phyloP scores from a whole-genome alignment of 1,140 invertebrate genomes.

The Hesperophylax magnus region DNA sequence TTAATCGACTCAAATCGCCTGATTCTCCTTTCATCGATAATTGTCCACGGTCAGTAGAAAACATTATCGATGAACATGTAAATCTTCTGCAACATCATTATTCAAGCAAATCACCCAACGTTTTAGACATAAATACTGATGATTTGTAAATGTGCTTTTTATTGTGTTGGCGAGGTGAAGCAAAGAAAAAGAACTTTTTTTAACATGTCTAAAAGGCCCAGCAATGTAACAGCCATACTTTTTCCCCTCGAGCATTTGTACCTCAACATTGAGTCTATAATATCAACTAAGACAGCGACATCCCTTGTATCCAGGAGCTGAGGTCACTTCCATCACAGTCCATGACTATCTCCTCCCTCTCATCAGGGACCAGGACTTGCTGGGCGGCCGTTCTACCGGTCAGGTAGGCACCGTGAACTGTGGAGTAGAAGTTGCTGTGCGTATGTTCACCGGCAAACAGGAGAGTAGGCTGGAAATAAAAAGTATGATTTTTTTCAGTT shows the following conservation, averaged over 20 bases:
- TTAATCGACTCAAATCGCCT: no score
- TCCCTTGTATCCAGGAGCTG: conserved; percentile 89
- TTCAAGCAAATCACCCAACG: no score
- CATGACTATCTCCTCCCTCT: conserved; percentile 74
- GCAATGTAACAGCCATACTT: not conserved
- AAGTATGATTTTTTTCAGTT: no score
- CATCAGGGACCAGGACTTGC: conserved; percentile 76
- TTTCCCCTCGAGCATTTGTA: not conserved
- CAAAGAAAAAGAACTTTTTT: not conserved
- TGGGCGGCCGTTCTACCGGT: conserved; percentile 90
- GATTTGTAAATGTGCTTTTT: no score
- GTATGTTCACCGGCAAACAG: conserved; percentile 96
- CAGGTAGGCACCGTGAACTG: conserved; percentile 93
- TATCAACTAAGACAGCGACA: conserved; percentile 64
- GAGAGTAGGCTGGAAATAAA: conserved; percentile 78
- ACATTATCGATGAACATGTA: no score
- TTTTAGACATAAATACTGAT: no score
- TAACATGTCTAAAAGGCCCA: not conserved
- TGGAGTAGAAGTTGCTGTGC: conserved; percentile 94
- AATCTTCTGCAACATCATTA: no score
- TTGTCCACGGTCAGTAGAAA: no score
- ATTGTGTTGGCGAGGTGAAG: no score
- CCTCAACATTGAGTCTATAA: conserved; percentile 1
- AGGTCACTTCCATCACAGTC: conserved; percentile 82
- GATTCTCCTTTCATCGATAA: no score